A percentile compares a stretch with the other conserved stretches of the same genome.
phyloP scores from a whole-genome alignment of 2,888 invertebrate species.

The Sialis fuliginosa region DNA sequence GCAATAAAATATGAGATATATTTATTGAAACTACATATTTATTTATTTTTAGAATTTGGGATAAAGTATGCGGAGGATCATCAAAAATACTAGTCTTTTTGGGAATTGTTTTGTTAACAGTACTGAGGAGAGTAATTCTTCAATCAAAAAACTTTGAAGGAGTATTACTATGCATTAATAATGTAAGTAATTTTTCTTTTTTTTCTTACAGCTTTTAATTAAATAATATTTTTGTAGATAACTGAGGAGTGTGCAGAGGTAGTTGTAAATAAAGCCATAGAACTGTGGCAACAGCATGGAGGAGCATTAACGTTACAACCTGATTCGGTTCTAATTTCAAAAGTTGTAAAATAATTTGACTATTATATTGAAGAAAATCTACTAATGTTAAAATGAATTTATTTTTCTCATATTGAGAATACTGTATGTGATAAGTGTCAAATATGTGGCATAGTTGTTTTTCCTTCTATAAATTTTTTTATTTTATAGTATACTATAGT shows the following conservation, averaged over 20 bases:
- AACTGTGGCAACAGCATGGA: slow-evolving; percentile 71
- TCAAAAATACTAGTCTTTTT: slow-evolving; percentile 66
- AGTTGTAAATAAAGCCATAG: slow-evolving; percentile 71
- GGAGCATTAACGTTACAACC: slow-evolving; percentile 26
- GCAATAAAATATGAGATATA: slow-evolving; percentile 1
- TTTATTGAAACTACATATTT: background rate
- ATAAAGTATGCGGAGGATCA: slow-evolving; percentile 73
- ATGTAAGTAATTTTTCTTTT: slow-evolving; percentile 28
- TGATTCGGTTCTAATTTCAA: background rate
- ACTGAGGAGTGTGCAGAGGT: slow-evolving; percentile 66
- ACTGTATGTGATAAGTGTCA: no score
- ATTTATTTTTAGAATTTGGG: slow-evolving; percentile 55
- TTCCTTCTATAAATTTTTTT: no score
- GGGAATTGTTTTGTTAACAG: slow-evolving; percentile 53
- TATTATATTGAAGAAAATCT: no score
- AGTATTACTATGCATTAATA: slow-evolving; percentile 45
- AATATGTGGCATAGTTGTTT: no score
- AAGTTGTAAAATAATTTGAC: no score
- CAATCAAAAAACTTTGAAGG: slow-evolving; percentile 39
- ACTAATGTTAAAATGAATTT: no score
- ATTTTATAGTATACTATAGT: background rate
- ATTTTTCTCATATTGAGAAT: no score
- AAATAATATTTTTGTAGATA: slow-evolving; percentile 32
- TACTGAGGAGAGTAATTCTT: slow-evolving; percentile 46
- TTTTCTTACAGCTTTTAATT: slow-evolving; percentile 10